A percentile compares a stretch with the other conserved stretches of the same genome.
Evolutionary conservation across 2,797 vertebrate genomes (phyloP).

Genomic region (Rhinoraja longicauda): DNA sequence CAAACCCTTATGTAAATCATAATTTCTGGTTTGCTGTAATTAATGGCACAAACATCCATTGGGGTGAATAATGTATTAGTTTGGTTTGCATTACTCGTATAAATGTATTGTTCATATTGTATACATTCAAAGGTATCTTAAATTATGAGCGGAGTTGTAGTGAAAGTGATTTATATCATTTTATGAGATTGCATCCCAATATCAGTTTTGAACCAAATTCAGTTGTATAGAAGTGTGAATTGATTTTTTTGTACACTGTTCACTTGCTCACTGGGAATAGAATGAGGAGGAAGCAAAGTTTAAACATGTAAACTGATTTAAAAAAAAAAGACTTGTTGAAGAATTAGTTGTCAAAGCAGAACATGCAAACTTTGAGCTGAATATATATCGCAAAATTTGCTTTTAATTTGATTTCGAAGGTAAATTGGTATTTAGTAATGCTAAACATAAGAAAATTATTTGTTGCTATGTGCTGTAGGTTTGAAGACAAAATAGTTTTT

Average conservation of each 20-base stretch:
- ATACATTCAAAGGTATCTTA: not conserved
- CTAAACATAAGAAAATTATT: not conserved
- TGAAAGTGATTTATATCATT: not conserved
- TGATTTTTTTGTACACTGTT: not conserved
- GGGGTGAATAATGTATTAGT: too few relatives aligned
- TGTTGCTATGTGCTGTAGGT: not conserved
- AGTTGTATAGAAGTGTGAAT: not conserved
- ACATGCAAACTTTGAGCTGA: not conserved
- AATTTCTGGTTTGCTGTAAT: not conserved
- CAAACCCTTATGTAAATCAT: not conserved
- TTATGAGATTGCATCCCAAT: not conserved
- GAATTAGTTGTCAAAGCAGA: not conserved
- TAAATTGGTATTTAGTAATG: not conserved
- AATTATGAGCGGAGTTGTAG: not conserved
- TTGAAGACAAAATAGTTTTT: constrained; percentile 16
- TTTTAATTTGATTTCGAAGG: not conserved
- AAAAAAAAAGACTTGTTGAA: not conserved
- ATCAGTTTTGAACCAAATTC: not conserved
- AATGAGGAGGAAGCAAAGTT: not conserved
- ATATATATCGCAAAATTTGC: not conserved
- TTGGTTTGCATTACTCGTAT: too few relatives aligned
- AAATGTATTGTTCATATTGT: too few relatives aligned
- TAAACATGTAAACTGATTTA: not conserved
- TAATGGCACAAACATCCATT: not conserved
- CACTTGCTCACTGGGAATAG: not conserved